Evolutionary conservation across 2,797 vertebrate species (phyloP), one percentile per base, ranked within the genome.

Genomic region (Neoniphon sammara): DNA sequence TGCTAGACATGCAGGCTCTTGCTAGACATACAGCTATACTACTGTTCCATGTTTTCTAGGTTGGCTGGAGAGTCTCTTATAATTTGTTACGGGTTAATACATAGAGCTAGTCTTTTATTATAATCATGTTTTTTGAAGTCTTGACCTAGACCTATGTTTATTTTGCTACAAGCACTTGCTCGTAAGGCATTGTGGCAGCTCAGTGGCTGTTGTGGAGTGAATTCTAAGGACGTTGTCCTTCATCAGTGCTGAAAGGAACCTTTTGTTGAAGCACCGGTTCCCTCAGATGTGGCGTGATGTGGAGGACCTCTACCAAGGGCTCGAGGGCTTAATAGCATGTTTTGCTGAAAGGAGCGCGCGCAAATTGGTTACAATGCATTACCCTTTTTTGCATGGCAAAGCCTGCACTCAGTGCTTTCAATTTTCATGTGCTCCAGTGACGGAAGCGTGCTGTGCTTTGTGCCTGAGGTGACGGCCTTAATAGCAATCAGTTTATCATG

Each of bases 161-260:
- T 25, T 49, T n/a, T 34, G 66, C 73, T 55, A 36, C 44, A 3
- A 81, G 55, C 39, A 55, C 23, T 34, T n/a, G 55, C 71, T 42
- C 47, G 61, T 54, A 42, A 73, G 72, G 68, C 52, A 67, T 69
- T 70, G 76, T 72, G 67, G 70, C 72, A 59, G 42, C 74, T 61
- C 66, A 42, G 65, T 5, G 46, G 52, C 66, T 17, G 57, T 53
- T 78, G 75, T 77, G 72, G 74, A 67, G 61, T 73, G 73, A 66
- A 75, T 86, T 87, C 77, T 77, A 79, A 80, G 44, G 72, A 86
- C 15, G 64, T 54, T 56, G 66, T 81, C 78, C 71, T 86, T 88
- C 74, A 65, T 80, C 68, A 36, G 65, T 12, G 14, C 42, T 85
- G 73, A 91, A 90, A 87, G 68, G 73, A 75, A 66, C 56, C 82